Conservation (phyloP, 1,140 invertebrate genomes). For the Lucilia cuprina region DNA sequence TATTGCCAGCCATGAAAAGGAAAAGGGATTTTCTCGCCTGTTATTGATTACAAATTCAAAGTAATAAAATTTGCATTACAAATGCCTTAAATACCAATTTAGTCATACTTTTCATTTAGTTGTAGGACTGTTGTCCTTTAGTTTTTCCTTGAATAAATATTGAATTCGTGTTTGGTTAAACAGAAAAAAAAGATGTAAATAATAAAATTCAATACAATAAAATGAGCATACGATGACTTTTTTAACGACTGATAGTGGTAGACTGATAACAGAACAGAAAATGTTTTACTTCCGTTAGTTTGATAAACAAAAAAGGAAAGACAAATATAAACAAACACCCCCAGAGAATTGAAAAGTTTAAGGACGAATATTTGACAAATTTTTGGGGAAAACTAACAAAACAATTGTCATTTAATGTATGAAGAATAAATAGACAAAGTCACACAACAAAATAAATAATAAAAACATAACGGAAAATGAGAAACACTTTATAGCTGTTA, state of each 20-base stretch:
- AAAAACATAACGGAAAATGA: neutral
- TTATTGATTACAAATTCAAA: conserved; percentile 7
- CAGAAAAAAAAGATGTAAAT: neutral
- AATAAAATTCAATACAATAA: neutral
- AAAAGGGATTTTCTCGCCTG: neutral
- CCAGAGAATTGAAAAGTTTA: neutral
- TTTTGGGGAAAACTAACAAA: neutral
- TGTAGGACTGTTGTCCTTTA: neutral
- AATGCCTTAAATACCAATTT: neutral
- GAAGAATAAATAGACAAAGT: neutral
- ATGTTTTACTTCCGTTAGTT: neutral
- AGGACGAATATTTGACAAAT: neutral
- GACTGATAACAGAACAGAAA: neutral
- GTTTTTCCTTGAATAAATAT: neutral
- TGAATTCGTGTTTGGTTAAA: neutral
- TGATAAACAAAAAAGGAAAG: no score
- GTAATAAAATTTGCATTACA: neutral
- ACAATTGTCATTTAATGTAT: neutral
- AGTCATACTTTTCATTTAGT: neutral
- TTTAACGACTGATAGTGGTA: neutral
- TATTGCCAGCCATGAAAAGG: no score
- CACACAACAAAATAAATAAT: neutral
- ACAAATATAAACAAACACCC: neutral
- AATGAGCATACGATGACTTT: neutral
- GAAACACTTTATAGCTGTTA: no score